Percentiles rank a stretch among this genome's conserved stretches.
These are phyloP conservation scores for Catocala nupta DNA, from an alignment of 2,888 invertebrate species.

Conservation along the genomic window DNA sequence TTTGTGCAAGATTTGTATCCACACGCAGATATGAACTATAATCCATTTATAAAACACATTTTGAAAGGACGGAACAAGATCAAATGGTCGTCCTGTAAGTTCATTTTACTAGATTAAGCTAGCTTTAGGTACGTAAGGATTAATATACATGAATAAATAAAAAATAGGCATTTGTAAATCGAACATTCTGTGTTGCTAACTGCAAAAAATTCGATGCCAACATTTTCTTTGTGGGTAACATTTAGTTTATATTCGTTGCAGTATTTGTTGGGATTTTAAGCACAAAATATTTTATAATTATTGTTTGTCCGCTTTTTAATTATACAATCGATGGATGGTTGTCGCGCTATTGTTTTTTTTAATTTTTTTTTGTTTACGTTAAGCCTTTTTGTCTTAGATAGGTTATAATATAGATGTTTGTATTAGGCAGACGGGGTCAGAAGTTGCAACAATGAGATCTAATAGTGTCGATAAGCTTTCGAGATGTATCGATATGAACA, in stretches of 20 bases:
- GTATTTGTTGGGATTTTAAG: slow-evolving; percentile 74
- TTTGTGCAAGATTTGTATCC: slow-evolving; percentile 48
- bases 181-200: slow-evolving; percentile 73
- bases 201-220: slow-evolving; percentile 61
- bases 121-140: slow-evolving; percentile 77
- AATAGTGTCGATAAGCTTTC: slow-evolving; percentile 53
- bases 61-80: slow-evolving; percentile 48
- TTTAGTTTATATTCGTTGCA: slow-evolving; percentile 70
- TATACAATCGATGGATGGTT: slow-evolving; percentile 71
- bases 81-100: slow-evolving; percentile 57
- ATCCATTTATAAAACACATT: slow-evolving; percentile 49
- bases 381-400: slow-evolving; percentile 83
- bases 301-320: slow-evolving; percentile 67
- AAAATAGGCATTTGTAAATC: slow-evolving; percentile 79
- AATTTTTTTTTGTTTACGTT: slow-evolving; percentile 56
- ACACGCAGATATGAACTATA: slow-evolving; percentile 43
- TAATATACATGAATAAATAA: slow-evolving; percentile 58
- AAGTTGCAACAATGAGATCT: slow-evolving; percentile 55
- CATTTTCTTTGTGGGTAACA: slow-evolving; percentile 64
- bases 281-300: slow-evolving; percentile 62
- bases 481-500: slow-evolving; percentile 26
- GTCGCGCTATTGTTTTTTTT: slow-evolving; percentile 67
- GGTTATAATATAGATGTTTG: slow-evolving; percentile 81
- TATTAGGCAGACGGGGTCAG: slow-evolving; percentile 69
- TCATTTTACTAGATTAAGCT: slow-evolving; percentile 79